These are phyloP conservation scores for Benitochromis conjunctus DNA, from an alignment of 2,113 vertebrate species.

Conservation along the genomic window DNA sequence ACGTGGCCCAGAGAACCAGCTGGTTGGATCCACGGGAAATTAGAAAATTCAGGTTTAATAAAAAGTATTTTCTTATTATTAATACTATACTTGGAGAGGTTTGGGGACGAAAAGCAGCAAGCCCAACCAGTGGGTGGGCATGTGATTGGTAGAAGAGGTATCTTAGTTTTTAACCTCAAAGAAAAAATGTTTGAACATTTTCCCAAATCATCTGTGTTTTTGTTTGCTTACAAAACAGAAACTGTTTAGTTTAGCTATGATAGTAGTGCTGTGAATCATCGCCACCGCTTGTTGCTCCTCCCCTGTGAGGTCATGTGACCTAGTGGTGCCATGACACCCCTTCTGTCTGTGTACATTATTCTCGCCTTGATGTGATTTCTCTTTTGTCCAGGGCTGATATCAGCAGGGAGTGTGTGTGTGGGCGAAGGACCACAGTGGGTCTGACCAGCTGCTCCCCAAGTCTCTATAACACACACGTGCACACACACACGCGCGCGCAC, in stretches of 20 bases:
- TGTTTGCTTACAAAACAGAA: background rate
- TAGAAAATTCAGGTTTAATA: background rate
- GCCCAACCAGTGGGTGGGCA: rapidly evolving
- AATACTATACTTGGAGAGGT: background rate
- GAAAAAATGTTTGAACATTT: background rate
- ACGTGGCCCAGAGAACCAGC: background rate
- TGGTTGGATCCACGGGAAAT: background rate
- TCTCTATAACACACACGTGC: background rate
- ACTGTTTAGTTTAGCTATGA: background rate
- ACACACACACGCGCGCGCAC: background rate
- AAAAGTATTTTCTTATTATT: background rate
- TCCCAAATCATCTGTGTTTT: background rate
- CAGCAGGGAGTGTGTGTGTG: background rate
- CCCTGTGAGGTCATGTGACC: conserved; percentile 1
- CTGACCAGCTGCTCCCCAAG: background rate
- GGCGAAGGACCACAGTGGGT: background rate
- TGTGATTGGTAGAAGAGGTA: background rate
- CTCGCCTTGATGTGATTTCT: background rate
- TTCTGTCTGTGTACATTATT: background rate
- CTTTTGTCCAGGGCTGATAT: background rate
- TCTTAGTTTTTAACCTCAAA: background rate
- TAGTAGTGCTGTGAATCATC: background rate
- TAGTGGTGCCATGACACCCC: background rate
- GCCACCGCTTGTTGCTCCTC: background rate
- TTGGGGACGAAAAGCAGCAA: too few relatives aligned